Conservation (phyloP, 2,888 invertebrate species). For the Papilio gigon region DNA sequence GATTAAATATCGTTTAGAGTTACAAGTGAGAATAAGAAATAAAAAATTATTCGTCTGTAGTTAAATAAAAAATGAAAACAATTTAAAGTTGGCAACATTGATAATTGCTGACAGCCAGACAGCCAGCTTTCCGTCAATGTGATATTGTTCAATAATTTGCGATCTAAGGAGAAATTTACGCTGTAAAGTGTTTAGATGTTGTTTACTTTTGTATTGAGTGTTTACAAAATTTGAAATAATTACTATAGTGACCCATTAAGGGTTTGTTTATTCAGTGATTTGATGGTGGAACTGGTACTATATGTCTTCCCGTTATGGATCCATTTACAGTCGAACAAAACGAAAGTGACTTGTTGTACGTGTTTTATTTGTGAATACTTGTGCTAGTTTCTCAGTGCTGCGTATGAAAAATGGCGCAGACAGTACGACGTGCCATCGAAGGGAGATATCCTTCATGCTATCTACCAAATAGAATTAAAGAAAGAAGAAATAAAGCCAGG, state of each 20-base stretch:
- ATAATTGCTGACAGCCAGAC: constrained; percentile 43
- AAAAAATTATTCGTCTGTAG: constrained; percentile 23
- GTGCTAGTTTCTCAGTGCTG: constrained; percentile 54
- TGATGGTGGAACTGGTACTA: constrained; percentile 56
- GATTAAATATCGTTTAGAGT: too few species aligned
- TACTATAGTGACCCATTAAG: constrained; percentile 19
- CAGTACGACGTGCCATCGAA: constrained; percentile 86
- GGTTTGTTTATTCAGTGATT: constrained; percentile 39
- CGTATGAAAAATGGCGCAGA: constrained; percentile 85
- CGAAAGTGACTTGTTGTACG: constrained; percentile 79
- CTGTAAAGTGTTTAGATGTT: constrained; percentile 31
- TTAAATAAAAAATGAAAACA: neutral
- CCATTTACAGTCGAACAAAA: constrained; percentile 78
- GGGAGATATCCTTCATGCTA: constrained; percentile 91
- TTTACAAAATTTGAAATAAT: constrained; percentile 40
- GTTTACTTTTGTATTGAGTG: constrained; percentile 36
- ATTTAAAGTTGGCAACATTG: constrained; percentile 32
- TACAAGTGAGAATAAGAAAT: too few species aligned
- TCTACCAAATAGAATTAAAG: constrained; percentile 86
- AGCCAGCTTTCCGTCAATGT: constrained; percentile 57
- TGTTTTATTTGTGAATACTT: constrained; percentile 59
- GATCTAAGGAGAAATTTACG: constrained; percentile 33
- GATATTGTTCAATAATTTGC: constrained; percentile 44
- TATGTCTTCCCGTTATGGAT: constrained; percentile 74
- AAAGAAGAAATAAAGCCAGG: constrained; percentile 86